Percentiles rank a stretch among this genome's conserved stretches.
Evolutionary conservation across 2,797 vertebrate species (phyloP).

Genomic region (Melanotaenia boesemani): DNA sequence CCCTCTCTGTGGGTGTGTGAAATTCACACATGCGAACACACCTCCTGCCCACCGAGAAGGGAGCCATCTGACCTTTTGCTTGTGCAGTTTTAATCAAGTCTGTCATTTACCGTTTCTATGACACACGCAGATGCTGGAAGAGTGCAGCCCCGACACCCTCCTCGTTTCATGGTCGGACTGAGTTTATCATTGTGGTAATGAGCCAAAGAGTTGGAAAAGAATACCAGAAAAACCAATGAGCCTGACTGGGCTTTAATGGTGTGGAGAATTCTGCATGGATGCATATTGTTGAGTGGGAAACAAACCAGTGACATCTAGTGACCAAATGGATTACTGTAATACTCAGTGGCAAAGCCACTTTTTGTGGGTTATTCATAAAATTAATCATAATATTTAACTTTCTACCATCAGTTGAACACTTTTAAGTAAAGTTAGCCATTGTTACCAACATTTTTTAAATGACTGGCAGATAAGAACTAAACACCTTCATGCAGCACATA

Average conservation of each 20-base stretch:
- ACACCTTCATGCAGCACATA: not conserved
- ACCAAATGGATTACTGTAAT: not conserved
- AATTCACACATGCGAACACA: slow-evolving; percentile 74
- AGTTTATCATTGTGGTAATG: slow-evolving; percentile 30
- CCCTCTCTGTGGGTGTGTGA: slow-evolving; percentile 74
- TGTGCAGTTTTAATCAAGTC: slow-evolving; percentile 70
- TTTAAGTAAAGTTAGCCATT: too few relatives aligned
- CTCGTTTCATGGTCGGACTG: slow-evolving; percentile 21
- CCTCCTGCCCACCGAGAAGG: slow-evolving; percentile 64
- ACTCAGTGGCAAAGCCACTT: not conserved
- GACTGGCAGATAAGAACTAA: not conserved
- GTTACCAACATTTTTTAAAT: not conserved
- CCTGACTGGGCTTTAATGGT: slow-evolving; percentile 14
- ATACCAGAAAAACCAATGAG: slow-evolving; percentile 24
- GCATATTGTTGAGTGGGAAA: not conserved
- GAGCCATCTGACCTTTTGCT: slow-evolving; percentile 79
- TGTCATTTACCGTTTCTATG: slow-evolving; percentile 58
- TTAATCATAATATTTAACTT: not conserved
- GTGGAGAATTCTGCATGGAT: not conserved
- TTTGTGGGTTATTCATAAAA: not conserved
- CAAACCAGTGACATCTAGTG: slow-evolving; percentile 69
- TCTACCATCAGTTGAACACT: not conserved
- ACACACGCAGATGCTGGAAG: slow-evolving; percentile 51
- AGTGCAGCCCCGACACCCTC: slow-evolving; percentile 3
- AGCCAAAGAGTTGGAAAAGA: slow-evolving; percentile 21